Conservation (phyloP, 2,888 invertebrate genomes). For the Oscheius onirici region DNA sequence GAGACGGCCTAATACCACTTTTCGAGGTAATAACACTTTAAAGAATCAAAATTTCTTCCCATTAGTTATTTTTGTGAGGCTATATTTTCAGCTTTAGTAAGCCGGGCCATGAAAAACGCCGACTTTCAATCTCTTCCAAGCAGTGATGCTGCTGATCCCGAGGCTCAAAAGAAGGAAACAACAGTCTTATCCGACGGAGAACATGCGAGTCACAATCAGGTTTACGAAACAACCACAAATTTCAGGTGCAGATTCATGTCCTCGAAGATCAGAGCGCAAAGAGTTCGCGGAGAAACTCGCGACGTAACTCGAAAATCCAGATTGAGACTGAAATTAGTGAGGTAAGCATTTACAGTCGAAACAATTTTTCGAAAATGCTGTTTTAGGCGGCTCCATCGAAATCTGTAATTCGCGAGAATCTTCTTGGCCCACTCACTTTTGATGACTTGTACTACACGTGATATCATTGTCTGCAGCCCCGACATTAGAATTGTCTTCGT, state of each 20-base stretch:
- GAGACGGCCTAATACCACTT: conserved; percentile 10
- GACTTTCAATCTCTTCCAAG: conserved; percentile 6
- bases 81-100: conserved; percentile 28
- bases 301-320: conserved; percentile 20
- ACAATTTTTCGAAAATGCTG: neutral
- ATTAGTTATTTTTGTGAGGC: neutral
- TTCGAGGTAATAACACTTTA: neutral
- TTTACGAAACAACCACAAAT: neutral
- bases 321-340: conserved; percentile 24
- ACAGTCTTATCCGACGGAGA: conserved; percentile 27
- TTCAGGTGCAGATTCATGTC: conserved; percentile 29
- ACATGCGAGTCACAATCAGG: neutral
- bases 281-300: neutral
- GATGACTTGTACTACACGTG: conserved; percentile 69
- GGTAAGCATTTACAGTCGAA: neutral
- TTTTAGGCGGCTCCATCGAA: conserved; percentile 35
- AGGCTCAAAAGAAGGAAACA: conserved; percentile 26
- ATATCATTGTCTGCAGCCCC: conserved; percentile 6
- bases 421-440: conserved; percentile 66
- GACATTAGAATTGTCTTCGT: neutral
- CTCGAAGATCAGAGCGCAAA: conserved; percentile 10
- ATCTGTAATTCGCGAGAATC: conserved; percentile 65
- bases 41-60: too few species aligned
- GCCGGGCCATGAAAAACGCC: conserved; percentile 23
- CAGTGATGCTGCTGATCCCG: neutral